These are phyloP conservation scores for Variabilichromis moorii DNA, from an alignment of 2,113 vertebrate species.

Conservation along the genomic window DNA sequence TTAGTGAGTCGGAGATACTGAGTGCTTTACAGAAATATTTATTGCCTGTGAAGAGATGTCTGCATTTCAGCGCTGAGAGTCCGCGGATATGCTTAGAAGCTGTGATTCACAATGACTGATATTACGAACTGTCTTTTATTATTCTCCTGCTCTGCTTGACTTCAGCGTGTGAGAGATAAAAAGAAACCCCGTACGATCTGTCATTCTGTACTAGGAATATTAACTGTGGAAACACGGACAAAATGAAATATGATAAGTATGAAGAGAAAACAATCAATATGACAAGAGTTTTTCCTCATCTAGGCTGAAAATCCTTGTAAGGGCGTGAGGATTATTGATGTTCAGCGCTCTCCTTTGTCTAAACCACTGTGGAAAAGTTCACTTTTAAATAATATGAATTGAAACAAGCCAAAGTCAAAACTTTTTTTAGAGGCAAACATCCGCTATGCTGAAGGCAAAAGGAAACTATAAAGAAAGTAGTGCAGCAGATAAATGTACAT, in stretches of 20 bases:
- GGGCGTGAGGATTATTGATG: not conserved
- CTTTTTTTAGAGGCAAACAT: not conserved
- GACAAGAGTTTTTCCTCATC: not conserved
- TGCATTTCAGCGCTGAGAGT: conserved; percentile 2
- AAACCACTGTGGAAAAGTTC: not conserved
- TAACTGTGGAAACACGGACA: conserved; percentile 2
- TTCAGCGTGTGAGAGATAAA: conserved; percentile 10
- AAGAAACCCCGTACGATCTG: not conserved
- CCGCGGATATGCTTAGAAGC: not conserved
- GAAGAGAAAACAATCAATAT: conserved; percentile 29
- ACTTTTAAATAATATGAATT: not conserved
- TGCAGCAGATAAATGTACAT: not conserved
- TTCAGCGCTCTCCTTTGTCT: not conserved
- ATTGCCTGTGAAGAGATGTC: conserved; percentile 25
- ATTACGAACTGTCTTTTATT: conserved; percentile 12
- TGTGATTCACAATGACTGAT: conserved; percentile 18
- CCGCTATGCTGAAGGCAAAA: not conserved
- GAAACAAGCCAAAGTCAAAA: not conserved
- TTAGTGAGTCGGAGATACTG: not conserved
- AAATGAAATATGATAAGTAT: conserved; percentile 24
- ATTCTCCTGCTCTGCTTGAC: conserved; percentile 5
- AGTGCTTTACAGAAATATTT: conserved; percentile 34
- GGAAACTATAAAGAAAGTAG: not conserved
- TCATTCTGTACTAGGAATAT: conserved; percentile 13
- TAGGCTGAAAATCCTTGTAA: not conserved